These are phyloP conservation scores for Drosophila gaucha DNA, from an alignment of 2,888 invertebrate species.

Conservation along the genomic window DNA sequence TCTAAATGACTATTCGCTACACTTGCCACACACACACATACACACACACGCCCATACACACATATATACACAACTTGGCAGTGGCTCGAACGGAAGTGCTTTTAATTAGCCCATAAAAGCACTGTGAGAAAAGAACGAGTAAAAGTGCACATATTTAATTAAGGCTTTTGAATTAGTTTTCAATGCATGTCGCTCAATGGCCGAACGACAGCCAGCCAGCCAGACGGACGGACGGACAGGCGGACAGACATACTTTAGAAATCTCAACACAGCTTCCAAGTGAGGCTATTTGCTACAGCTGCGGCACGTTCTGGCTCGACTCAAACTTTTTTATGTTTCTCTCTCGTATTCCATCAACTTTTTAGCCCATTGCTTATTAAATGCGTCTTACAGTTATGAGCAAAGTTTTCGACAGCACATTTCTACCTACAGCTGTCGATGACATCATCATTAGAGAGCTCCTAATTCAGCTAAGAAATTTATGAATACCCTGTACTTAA, in stretches of 20 bases:
- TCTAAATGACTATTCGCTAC: conserved; percentile 33
- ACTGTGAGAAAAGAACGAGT: neutral
- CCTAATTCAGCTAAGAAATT: too few species aligned
- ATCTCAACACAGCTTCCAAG: conserved; percentile 22
- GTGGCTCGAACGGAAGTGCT: conserved; percentile 46
- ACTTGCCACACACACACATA: conserved; percentile 3
- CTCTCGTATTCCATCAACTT: conserved; percentile 48
- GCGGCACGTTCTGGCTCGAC: conserved; percentile 5
- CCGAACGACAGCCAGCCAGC: conserved; percentile 19
- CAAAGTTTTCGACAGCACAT: conserved; percentile 56
- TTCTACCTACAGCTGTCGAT: conserved; percentile 57
- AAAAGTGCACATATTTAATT: conserved; percentile 53
- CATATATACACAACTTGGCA: conserved; percentile 1
- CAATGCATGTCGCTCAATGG: conserved; percentile 29
- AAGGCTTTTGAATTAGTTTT: conserved; percentile 61
- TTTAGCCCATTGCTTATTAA: conserved; percentile 43
- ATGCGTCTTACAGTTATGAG: conserved; percentile 62
- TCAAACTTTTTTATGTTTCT: conserved; percentile 26
- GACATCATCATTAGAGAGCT: conserved; percentile 45
- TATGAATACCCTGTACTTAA: neutral
- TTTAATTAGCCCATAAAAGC: conserved; percentile 63
- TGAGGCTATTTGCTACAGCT: conserved; percentile 34
- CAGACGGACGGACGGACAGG: neutral
- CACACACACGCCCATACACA: neutral
- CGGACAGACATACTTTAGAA: neutral